Percentiles rank a stretch among this genome's conserved stretches.
Conservation (phyloP, 2,797 vertebrate genomes). For the Podarcis lilfordi region DNA sequence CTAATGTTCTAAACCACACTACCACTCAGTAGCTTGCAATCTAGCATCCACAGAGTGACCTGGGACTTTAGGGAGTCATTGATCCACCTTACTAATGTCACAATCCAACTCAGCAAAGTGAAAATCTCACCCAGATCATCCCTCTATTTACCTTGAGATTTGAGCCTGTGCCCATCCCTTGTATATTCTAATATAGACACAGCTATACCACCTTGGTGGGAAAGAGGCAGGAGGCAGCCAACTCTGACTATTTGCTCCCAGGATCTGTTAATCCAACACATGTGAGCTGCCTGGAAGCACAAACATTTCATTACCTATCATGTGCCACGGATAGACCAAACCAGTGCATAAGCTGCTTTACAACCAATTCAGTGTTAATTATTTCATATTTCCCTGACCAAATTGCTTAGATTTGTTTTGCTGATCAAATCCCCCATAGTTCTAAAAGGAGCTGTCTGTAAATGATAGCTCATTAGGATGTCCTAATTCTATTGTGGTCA, state of each 20-base stretch:
- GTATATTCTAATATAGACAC: not conserved
- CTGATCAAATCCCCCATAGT: not conserved
- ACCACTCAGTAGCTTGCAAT: not conserved
- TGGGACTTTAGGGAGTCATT: no score
- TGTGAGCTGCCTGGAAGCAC: not conserved
- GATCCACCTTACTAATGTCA: no score
- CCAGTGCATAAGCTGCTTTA: not conserved
- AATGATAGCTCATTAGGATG: not conserved
- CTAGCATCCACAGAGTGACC: no score
- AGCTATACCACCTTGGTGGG: not conserved
- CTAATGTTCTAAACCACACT: not conserved
- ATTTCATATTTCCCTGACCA: not conserved
- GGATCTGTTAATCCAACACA: not conserved
- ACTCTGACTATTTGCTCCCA: not conserved
- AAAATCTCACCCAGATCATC: no score
- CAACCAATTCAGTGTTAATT: constrained; percentile 7
- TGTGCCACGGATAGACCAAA: not conserved
- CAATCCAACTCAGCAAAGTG: no score
- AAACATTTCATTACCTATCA: not conserved
- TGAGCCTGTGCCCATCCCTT: no score
- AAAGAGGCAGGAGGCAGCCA: not conserved
- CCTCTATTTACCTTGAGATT: no score
- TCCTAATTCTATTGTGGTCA: not conserved
- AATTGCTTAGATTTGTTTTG: constrained; percentile 8
- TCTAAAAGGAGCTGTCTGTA: not conserved